phyloP scores from a whole-genome alignment of 2,113 vertebrate genomes.

The Albula goreensis region DNA sequence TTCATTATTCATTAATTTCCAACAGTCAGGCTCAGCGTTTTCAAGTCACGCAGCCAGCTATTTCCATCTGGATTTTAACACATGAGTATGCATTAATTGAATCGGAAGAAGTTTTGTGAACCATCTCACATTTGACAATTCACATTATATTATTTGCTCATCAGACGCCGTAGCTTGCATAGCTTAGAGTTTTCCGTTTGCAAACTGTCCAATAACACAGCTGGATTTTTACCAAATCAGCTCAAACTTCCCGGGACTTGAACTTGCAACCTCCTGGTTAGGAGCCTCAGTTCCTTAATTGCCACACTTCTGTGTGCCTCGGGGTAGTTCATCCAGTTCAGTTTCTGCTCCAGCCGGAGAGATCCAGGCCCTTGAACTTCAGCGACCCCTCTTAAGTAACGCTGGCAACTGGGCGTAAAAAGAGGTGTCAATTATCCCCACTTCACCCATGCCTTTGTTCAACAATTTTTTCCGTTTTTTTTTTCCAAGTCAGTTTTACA shows the following conservation, averaged over 20 bases:
- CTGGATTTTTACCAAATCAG: neutral
- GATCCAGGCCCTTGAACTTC: neutral
- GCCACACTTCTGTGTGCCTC: neutral
- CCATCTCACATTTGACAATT: constrained; percentile 2
- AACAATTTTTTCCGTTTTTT: too few species aligned
- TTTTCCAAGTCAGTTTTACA: too few species aligned
- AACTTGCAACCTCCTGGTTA: neutral
- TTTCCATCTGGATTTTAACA: neutral
- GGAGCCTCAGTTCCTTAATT: neutral
- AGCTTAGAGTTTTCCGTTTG: neutral
- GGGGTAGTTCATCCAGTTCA: neutral
- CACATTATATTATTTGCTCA: neutral
- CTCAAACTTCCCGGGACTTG: neutral
- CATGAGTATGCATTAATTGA: constrained; percentile 7
- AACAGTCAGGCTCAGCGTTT: neutral
- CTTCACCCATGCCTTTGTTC: neutral
- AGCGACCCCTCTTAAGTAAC: neutral
- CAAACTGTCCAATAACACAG: neutral
- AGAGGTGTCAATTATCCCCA: too few species aligned
- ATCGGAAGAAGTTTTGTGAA: neutral
- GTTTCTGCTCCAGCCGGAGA: neutral
- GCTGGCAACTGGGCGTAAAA: neutral
- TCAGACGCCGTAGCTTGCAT: neutral
- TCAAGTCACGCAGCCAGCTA: neutral
- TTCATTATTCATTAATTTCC: constrained; percentile 11